Percentiles rank a stretch among this genome's conserved stretches.
These are phyloP conservation scores for Litoditis marina DNA, from an alignment of 2,888 invertebrate genomes.

Conservation along the genomic window DNA sequence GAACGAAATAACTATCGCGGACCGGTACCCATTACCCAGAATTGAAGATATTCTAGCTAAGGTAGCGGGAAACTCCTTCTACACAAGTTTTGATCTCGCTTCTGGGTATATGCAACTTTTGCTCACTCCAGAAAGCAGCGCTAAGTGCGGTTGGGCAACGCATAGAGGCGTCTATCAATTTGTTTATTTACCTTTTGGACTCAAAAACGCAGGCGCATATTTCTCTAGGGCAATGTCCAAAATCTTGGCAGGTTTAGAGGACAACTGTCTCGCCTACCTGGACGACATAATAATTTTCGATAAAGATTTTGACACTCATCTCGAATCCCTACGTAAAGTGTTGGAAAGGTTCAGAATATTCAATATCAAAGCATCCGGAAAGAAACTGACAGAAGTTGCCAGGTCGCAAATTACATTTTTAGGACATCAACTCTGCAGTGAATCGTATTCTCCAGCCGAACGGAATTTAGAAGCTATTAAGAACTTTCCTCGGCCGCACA, in stretches of 20 bases:
- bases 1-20: constrained; percentile 31
- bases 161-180: constrained; percentile 7
- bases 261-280: constrained; percentile 8
- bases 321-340: constrained; percentile 10
- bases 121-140: background rate
- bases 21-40: constrained; percentile 32
- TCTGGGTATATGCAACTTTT: constrained; percentile 2
- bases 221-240: background rate
- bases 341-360: constrained; percentile 17
- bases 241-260: background rate
- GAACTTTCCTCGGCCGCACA: constrained; percentile 23
- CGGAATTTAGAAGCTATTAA: constrained; percentile 21
- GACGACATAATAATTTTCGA: constrained; percentile 7
- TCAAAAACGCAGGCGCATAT: background rate
- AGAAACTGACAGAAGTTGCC: constrained; percentile 24
- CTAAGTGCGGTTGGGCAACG: background rate
- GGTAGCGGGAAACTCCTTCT: constrained; percentile 18
- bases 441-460: constrained; percentile 15
- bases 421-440: background rate
- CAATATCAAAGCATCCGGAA: constrained; percentile 23
- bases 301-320: background rate
- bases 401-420: background rate
- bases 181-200: constrained; percentile 4
- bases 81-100: constrained; percentile 24
- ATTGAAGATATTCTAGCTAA: constrained; percentile 28